A percentile compares a stretch with the other conserved stretches of the same genome.
phyloP scores from a whole-genome alignment of 92 coral and sea anemone genomes.

The Paragorgia papillata region DNA sequence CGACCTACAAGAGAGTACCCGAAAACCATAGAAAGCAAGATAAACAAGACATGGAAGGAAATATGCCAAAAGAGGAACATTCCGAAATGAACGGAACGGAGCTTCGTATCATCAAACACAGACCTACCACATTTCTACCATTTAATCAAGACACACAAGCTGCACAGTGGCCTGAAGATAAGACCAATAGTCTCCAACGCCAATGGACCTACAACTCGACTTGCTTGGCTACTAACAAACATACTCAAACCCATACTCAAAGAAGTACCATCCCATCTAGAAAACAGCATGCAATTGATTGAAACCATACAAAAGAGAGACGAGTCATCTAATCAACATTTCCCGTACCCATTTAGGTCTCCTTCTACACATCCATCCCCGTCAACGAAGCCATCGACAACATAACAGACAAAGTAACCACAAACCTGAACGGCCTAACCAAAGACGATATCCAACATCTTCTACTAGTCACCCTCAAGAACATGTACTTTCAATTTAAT shows the following conservation, averaged over 20 bases:
- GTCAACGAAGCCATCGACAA: slow-evolving; percentile 45
- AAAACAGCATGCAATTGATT: slow-evolving; percentile 51
- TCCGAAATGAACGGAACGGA: slow-evolving; percentile 7
- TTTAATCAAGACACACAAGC: slow-evolving; percentile 44
- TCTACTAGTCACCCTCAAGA: too few species aligned
- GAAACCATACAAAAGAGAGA: slow-evolving; percentile 20
- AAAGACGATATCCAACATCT: too few species aligned
- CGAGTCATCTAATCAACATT: background rate
- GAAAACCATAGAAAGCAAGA: slow-evolving; percentile 30
- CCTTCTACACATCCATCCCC: slow-evolving; percentile 41
- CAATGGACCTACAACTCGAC: slow-evolving; percentile 46
- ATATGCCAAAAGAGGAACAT: background rate
- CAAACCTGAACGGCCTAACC: too few species aligned
- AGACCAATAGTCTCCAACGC: slow-evolving; percentile 51
- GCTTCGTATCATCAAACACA: slow-evolving; percentile 26
- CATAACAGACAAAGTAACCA: too few species aligned
- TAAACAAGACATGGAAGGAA: slow-evolving; percentile 16
- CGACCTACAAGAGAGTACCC: slow-evolving; percentile 43
- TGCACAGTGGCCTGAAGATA: slow-evolving; percentile 39
- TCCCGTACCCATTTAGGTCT: slow-evolving; percentile 56
- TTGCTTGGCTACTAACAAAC: slow-evolving; percentile 39
- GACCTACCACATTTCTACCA: slow-evolving; percentile 34
- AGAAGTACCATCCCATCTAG: slow-evolving; percentile 52
- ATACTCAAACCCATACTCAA: slow-evolving; percentile 45
- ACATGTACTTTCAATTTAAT: too few species aligned